Base-by-base conservation (phyloP, 2,888 invertebrate genomes). In the Eristalis tenax region DNA sequence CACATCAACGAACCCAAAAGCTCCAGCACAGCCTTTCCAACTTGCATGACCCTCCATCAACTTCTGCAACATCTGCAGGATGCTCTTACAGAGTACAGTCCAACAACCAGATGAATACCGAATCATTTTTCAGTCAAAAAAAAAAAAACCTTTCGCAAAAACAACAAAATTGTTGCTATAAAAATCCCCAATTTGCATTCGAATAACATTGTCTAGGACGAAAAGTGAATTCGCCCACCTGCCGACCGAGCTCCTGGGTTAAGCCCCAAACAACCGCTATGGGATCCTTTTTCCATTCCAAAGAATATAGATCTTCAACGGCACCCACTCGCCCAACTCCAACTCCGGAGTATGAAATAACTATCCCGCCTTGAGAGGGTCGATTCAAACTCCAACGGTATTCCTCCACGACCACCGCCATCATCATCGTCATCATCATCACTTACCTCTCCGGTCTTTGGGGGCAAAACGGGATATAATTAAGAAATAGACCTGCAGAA, bases 401-500 rank as follows among this genome's bases (percentile, higher is more conserved):
- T 15, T 56, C 15, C 22, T 64, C 35, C 32, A 64, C 59, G 5
- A 10, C 61, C 22, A 59, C 8, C 32, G 10, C 22, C n/a, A 38
- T 8, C 23, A 6, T 11, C 40, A 35, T 15, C 38, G 10, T 15
- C 23, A 13, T n/a, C 40, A 35, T 15, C 38, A 2, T 22, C 28
- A 40, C 22, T 15, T 11, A 22, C 11, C 61, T 40, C 11, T 15
- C 59, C 18, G 10, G 40, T 15, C 22, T 56, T 81, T n/a, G n/a
- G 63, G 56, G 69, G 32, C 40, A 69, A 69, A 82, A 70, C 65
- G 76, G 87, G 83, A 80, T 79, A 83, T 80, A 87, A 83, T 87
- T 87, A 87, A 83, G 87, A 87, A 83, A 83, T 79, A 79, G 65
- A 75, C 75, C 77, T 74, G 40, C 85, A 57, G 63, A 75, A 65